Base-by-base conservation (phyloP, 1,140 invertebrate genomes). In the Caerostris extrusa region DNA sequence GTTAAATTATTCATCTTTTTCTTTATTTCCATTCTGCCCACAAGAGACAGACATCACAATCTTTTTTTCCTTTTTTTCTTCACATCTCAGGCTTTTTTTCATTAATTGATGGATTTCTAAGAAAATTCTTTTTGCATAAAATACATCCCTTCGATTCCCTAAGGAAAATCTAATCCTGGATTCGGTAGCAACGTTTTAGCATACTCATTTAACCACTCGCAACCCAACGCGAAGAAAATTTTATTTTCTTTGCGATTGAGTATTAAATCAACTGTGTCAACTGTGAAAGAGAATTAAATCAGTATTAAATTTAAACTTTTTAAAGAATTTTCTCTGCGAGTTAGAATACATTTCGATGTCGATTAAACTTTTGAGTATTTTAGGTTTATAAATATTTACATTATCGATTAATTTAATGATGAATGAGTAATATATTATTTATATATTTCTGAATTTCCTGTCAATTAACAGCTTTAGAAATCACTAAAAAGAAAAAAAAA, bases 41-140 rank as follows among this genome's bases (percentile, higher is more conserved):
- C 61, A 67, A 67, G 61, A 67, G 61, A 67, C 67, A 71, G 19
- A 50, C 34, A 53, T 77, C 34, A 53, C 8, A 71, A 8, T 77
- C 12, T 53, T 53, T 50, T 77, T 12, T n/a, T n/a, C n/a, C 7
- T 34, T 4, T 77, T 3, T 77, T 12, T 77, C 50, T 77, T 77
- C 71, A 3, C n/a, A 17, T 19, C 67, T 77, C 12, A 53, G 53
- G n/a, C n/a, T n/a, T n/a, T n/a, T 77, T 77, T 77, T 77, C 71
- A 77, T 77, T 77, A 77, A 77, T 77, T 77, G 34, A 77, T 77
- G 50, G 50, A 77, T 50, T 77, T 53, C 34, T 77, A 50, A 77
- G 19, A 77, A 53, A 34, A 12, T 77, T 14, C 71, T 77, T 77
- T 53, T 10, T 50, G 53, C 34, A 77, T 77, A 50, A 50, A 77